Conservation (phyloP, 2,888 invertebrate genomes). For the Drosophila niveifrons region DNA sequence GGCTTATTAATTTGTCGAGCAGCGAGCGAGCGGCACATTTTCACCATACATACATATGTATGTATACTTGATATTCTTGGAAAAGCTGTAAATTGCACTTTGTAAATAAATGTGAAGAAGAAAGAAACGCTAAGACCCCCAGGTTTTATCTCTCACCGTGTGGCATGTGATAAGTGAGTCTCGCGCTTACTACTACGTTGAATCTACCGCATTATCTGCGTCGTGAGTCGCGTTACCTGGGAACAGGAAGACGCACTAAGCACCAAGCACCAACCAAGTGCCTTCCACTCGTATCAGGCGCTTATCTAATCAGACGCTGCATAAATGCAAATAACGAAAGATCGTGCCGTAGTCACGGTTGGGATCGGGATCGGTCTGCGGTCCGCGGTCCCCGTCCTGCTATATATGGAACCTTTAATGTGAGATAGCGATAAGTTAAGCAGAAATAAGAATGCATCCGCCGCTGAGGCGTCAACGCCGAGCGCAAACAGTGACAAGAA, state of each 20-base stretch:
- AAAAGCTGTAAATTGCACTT: slow-evolving; percentile 77
- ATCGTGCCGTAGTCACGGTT: slow-evolving; percentile 57
- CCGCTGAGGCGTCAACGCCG: slow-evolving; percentile 54
- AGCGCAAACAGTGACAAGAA: slow-evolving; percentile 73
- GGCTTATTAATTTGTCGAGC: slow-evolving; percentile 57
- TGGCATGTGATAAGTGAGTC: slow-evolving; percentile 61
- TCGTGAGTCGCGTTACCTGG: slow-evolving; percentile 47
- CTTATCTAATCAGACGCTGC: slow-evolving; percentile 81
- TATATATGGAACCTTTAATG: slow-evolving; percentile 40
- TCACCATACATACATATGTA: slow-evolving; percentile 33
- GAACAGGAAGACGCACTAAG: slow-evolving; percentile 75
- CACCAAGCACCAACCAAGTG: not conserved
- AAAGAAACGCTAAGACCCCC: slow-evolving; percentile 69
- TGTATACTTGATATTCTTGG: slow-evolving; percentile 52
- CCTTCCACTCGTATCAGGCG: slow-evolving; percentile 43
- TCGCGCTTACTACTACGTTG: slow-evolving; percentile 59
- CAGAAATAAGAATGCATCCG: slow-evolving; percentile 67
- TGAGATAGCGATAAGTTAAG: slow-evolving; percentile 67
- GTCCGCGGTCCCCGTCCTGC: slow-evolving; percentile 11
- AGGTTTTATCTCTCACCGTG: slow-evolving; percentile 61
- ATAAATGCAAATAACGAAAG: slow-evolving; percentile 82
- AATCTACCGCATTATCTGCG: slow-evolving; percentile 67
- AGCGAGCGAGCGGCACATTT: slow-evolving; percentile 57
- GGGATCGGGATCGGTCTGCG: slow-evolving; percentile 30
- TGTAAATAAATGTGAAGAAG: slow-evolving; percentile 63